Percentiles rank a stretch among this genome's conserved stretches.
phyloP scores from a whole-genome alignment of 2,888 invertebrate genomes.

The Cosmopolites sordidus region DNA sequence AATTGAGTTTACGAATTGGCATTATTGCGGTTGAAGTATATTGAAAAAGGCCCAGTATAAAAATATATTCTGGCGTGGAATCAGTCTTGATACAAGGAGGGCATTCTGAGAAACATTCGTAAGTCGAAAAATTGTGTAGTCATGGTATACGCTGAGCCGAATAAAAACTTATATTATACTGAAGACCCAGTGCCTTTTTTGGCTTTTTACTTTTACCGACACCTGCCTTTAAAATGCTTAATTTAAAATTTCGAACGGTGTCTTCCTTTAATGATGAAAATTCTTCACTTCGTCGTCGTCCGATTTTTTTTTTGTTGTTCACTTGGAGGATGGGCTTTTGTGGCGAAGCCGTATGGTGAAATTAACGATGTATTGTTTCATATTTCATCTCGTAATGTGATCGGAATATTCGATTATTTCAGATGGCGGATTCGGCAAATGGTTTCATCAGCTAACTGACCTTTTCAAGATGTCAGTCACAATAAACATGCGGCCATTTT shows the following conservation, averaged over 20 bases:
- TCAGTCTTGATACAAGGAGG: slow-evolving; percentile 24
- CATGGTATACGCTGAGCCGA: slow-evolving; percentile 27
- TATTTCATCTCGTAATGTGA: background rate
- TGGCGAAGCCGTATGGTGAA: background rate
- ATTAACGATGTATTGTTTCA: slow-evolving; percentile 7
- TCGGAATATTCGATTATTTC: slow-evolving; percentile 2
- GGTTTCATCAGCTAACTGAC: slow-evolving; percentile 13
- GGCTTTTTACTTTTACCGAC: slow-evolving; percentile 28
- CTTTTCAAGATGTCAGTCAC: slow-evolving; percentile 8
- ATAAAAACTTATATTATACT: slow-evolving; percentile 28
- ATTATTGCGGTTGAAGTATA: background rate
- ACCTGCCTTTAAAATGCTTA: slow-evolving; percentile 35
- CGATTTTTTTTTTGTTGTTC: slow-evolving; percentile 4
- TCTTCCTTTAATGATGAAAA: slow-evolving; percentile 21
- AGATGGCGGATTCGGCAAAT: slow-evolving; percentile 2
- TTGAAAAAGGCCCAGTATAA: slow-evolving; percentile 8
- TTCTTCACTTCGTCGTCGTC: slow-evolving; percentile 8
- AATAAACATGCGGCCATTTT: too few species aligned
- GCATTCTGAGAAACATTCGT: slow-evolving; percentile 28
- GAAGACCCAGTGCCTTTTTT: slow-evolving; percentile 29
- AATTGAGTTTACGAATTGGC: background rate
- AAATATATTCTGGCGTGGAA: slow-evolving; percentile 9
- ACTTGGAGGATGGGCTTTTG: background rate
- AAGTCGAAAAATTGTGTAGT: slow-evolving; percentile 26
- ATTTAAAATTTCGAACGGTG: slow-evolving; percentile 32